These are phyloP conservation scores for Catotricha subobsoleta DNA, from an alignment of 2,888 invertebrate species.

Conservation along the genomic window DNA sequence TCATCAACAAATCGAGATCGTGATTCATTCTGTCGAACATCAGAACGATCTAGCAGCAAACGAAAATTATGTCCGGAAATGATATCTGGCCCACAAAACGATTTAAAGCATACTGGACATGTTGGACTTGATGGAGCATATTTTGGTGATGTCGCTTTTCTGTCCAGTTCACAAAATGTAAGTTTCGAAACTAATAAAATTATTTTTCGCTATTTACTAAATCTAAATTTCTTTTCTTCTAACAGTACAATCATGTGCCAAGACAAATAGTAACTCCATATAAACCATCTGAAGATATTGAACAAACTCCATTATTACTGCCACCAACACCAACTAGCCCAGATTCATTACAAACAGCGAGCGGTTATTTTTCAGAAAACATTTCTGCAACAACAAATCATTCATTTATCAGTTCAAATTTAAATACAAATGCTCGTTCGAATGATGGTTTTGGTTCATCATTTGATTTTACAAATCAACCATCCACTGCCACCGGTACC, in stretches of 20 bases:
- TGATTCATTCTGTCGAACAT: slow-evolving; percentile 42
- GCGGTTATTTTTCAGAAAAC: slow-evolving; percentile 27
- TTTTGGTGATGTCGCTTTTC: slow-evolving; percentile 76
- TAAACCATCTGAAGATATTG: slow-evolving; percentile 69
- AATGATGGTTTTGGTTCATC: slow-evolving; percentile 19
- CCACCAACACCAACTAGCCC: slow-evolving; percentile 32
- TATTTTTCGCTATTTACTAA: too few species aligned
- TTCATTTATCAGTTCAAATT: slow-evolving; percentile 26
- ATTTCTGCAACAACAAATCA: slow-evolving; percentile 25
- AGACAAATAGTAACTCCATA: slow-evolving; percentile 78
- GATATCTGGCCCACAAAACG: slow-evolving; percentile 95
- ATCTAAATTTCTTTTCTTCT: too few species aligned
- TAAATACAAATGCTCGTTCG: slow-evolving; percentile 23
- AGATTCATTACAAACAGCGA: slow-evolving; percentile 29
- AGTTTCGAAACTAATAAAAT: too few species aligned
- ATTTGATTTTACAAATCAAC: slow-evolving; percentile 21
- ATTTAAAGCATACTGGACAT: slow-evolving; percentile 88
- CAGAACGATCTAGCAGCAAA: slow-evolving; percentile 35
- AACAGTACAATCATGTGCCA: slow-evolving; percentile 57
- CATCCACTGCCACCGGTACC: slow-evolving; percentile 1
- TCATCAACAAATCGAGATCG: slow-evolving; percentile 28
- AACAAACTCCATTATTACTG: slow-evolving; percentile 45
- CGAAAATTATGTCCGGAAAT: slow-evolving; percentile 68
- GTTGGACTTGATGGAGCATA: slow-evolving; percentile 93
- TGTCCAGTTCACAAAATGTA: slow-evolving; percentile 23